A percentile compares a stretch with the other conserved stretches of the same genome.
Evolutionary conservation across 2,113 vertebrate genomes (phyloP).

Genomic region (Arothron firmamentum): DNA sequence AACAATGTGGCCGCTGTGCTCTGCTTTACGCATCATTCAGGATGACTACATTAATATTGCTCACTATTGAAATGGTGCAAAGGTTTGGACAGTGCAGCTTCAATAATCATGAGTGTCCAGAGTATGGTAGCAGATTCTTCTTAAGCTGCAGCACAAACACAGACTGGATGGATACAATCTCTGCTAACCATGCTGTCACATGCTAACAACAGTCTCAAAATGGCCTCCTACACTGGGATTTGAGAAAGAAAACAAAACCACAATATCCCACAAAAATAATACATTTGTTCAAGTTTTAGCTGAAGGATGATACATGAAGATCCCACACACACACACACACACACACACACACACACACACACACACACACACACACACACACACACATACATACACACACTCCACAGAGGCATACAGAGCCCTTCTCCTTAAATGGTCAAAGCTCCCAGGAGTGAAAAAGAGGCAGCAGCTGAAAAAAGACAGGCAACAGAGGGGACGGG

Average conservation of each 20-base stretch:
- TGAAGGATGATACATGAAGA: constrained; percentile 47
- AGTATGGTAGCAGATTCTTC: constrained; percentile 32
- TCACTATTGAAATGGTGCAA: background rate
- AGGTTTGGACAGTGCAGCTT: constrained; percentile 19
- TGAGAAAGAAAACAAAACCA: constrained; percentile 21
- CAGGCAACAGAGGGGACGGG: constrained; percentile 73
- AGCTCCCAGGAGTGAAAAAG: constrained; percentile 97
- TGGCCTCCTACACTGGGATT: constrained; percentile 15
- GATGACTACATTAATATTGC: background rate
- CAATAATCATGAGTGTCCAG: constrained; percentile 19
- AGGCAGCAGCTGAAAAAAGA: constrained; percentile 84
- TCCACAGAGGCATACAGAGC: constrained; percentile 85
- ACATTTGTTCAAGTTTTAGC: constrained; percentile 30
- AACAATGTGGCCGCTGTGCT: constrained; percentile 26
- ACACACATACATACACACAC: constrained; percentile 40
- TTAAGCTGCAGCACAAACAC: constrained; percentile 44
- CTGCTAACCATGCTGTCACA: background rate
- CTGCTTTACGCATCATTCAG: background rate
- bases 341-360: constrained; percentile 39
- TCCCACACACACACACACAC: constrained; percentile 22
- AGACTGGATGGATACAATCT: constrained; percentile 6
- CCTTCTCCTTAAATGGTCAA: constrained; percentile 99
- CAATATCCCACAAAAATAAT: background rate
- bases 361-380: constrained; percentile 28
- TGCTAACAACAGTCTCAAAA: constrained; percentile 9